These are phyloP conservation scores for Hydrocynus forskahlii DNA, from an alignment of 2,797 vertebrate genomes.

Conservation along the genomic window DNA sequence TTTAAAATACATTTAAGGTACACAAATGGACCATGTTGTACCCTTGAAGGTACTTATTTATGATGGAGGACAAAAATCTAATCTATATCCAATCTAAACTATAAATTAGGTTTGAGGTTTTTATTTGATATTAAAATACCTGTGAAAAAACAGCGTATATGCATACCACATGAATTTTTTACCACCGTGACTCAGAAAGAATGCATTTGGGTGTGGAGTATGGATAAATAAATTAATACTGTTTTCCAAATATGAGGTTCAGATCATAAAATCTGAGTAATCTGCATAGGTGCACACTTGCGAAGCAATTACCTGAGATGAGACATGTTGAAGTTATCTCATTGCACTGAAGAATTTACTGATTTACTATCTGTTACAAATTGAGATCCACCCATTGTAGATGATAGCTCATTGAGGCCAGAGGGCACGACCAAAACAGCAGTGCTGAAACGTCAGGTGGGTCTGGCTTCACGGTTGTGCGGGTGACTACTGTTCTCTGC, in stretches of 20 bases:
- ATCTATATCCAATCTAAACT: too few species aligned
- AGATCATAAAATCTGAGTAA: not conserved
- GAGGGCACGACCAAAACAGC: conserved; percentile 1
- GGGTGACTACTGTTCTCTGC: conserved; percentile 20
- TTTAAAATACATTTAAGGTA: too few species aligned
- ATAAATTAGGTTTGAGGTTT: too few species aligned
- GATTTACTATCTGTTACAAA: not conserved
- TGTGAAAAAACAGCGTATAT: too few species aligned
- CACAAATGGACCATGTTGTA: too few species aligned
- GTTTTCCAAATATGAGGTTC: not conserved
- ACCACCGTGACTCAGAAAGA: too few species aligned
- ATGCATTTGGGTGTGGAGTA: not conserved
- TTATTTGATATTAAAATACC: too few species aligned
- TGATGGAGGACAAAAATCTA: too few species aligned
- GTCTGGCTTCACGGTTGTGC: conserved; percentile 1
- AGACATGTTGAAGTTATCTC: not conserved
- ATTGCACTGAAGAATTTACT: not conserved
- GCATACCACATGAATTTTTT: too few species aligned
- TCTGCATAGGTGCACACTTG: not conserved
- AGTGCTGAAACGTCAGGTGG: not conserved
- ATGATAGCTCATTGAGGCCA: not conserved
- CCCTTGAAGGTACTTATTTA: too few species aligned
- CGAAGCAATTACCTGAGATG: not conserved
- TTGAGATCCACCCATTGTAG: not conserved
- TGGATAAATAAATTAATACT: not conserved